Evolutionary conservation across 2,888 invertebrate species (phyloP), one percentile per base, ranked within the genome.

Genomic region (Andrena fulva): DNA sequence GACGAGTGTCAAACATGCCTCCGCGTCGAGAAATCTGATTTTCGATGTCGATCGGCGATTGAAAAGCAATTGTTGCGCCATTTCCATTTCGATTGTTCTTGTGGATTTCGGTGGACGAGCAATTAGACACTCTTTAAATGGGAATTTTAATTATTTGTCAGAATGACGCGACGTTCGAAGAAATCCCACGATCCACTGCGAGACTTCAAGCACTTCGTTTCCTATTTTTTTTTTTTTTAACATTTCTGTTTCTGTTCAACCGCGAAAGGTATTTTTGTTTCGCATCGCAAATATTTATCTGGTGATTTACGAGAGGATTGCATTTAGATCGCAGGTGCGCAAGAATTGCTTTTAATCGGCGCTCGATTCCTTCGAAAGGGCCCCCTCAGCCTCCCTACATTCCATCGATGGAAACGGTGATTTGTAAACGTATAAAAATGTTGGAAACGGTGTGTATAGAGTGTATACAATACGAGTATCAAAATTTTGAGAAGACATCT

Each of bases 401-500:
- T 70, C 48, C 60, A 16, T 42, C 63, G 66, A 80, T 68, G 71
- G 76, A 85, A 82, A 62, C 20, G 31, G 69, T 64, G 27, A 62
- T 62, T 80, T 79, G 82, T 85, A 86, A 88, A 86, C 79, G 79
- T 80, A 86, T 87, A 88, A 74, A 86, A 88, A 87, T 76, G 72
- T 79, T 73, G 78, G 77, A 64, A 42, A 74, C 80, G 73, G 73
- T 67, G 80, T 77, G 68, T 82, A 84, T 52, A 84, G 77, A 56
- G 69, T 74, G 68, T 84, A 76, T 86, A 88, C 71, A 82, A 87
- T 82, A 88, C 60, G 85, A 83, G 77, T 89, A 88, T 89, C 82
- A 89, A 87, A 87, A 89, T 88, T 89, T 88, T 75, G 87, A 87
- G 85, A 85, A 89, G 76, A 82, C 80, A 62, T 64, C 78, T 76